phyloP scores from a whole-genome alignment of 2,888 invertebrate species.

The Morpho achilles region DNA sequence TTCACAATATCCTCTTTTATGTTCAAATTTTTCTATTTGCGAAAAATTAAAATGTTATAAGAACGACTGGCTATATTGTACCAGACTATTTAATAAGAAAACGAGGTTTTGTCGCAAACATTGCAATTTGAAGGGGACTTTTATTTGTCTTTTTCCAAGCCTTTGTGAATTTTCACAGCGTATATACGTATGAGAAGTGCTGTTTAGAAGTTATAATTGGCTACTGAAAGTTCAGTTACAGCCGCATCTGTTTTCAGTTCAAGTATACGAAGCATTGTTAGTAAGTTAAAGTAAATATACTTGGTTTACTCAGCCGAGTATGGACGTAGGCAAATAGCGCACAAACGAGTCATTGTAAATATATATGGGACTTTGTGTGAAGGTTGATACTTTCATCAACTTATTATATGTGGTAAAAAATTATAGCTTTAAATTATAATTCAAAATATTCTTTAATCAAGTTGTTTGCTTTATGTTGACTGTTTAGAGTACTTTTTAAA shows the following conservation, averaged over 20 bases:
- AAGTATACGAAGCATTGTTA: slow-evolving; percentile 13
- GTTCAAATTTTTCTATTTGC: too few relatives aligned
- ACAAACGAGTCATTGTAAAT: too few relatives aligned
- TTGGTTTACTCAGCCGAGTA: slow-evolving; percentile 5
- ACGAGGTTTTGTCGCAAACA: slow-evolving; percentile 11
- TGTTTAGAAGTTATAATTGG: slow-evolving; percentile 23
- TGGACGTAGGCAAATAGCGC: not conserved
- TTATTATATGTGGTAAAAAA: too few relatives aligned
- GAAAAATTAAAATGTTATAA: too few relatives aligned
- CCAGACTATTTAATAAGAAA: slow-evolving; percentile 11
- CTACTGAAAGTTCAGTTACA: slow-evolving; percentile 16
- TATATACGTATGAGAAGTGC: slow-evolving; percentile 20
- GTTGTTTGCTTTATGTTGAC: too few relatives aligned
- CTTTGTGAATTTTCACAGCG: slow-evolving; percentile 17
- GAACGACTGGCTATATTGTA: too few relatives aligned
- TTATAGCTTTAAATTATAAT: too few relatives aligned
- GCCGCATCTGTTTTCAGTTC: slow-evolving; percentile 13
- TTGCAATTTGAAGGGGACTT: slow-evolving; percentile 19
- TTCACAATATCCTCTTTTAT: too few relatives aligned
- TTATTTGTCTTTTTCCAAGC: slow-evolving; percentile 18
- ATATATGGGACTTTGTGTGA: too few relatives aligned
- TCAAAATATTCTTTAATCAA: too few relatives aligned
- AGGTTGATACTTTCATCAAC: too few relatives aligned
- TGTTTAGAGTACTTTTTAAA: too few relatives aligned
- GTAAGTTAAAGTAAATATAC: slow-evolving; percentile 18